A percentile compares a stretch with the other conserved stretches of the same genome.
phyloP scores from a whole-genome alignment of 2,888 invertebrate genomes.

The Sphaerophoria taeniata region DNA sequence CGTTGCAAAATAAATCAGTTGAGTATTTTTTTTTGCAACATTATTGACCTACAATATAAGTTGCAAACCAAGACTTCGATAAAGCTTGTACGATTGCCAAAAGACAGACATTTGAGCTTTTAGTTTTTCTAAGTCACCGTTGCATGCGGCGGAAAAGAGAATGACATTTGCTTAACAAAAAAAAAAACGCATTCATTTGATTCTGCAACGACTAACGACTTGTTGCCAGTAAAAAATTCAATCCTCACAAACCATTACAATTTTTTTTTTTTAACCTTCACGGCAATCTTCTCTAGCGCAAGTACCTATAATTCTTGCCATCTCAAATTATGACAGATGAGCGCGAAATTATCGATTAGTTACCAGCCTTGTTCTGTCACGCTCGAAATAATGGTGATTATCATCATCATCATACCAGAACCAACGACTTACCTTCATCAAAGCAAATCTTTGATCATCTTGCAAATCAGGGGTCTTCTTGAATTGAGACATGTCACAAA shows the following conservation, averaged over 20 bases:
- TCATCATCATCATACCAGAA: not conserved
- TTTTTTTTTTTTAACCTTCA: too few relatives aligned
- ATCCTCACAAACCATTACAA: not conserved
- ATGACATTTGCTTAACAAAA: not conserved
- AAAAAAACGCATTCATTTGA: not conserved
- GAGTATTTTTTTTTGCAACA: constrained; percentile 12
- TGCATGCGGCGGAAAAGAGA: not conserved
- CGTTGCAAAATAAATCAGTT: constrained; percentile 36
- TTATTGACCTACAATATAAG: constrained; percentile 30
- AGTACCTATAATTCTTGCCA: not conserved
- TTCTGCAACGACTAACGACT: too few relatives aligned
- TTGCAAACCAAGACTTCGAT: not conserved
- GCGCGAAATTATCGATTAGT: constrained; percentile 20
- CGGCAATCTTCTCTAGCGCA: not conserved
- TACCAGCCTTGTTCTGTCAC: not conserved
- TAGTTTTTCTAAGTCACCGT: too few relatives aligned
- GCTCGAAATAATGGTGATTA: constrained; percentile 2
- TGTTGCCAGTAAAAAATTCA: too few relatives aligned
- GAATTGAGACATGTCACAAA: constrained; percentile 50
- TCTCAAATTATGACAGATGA: constrained; percentile 13
- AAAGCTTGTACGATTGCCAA: not conserved
- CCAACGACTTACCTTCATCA: constrained; percentile 88
- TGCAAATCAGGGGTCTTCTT: constrained; percentile 73
- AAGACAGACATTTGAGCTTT: not conserved
- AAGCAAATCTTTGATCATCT: constrained; percentile 89